Percentiles rank a stretch among this genome's conserved stretches.
Evolutionary conservation across 2,113 vertebrate species (phyloP).

Genomic region (Ageneiosus marmoratus): DNA sequence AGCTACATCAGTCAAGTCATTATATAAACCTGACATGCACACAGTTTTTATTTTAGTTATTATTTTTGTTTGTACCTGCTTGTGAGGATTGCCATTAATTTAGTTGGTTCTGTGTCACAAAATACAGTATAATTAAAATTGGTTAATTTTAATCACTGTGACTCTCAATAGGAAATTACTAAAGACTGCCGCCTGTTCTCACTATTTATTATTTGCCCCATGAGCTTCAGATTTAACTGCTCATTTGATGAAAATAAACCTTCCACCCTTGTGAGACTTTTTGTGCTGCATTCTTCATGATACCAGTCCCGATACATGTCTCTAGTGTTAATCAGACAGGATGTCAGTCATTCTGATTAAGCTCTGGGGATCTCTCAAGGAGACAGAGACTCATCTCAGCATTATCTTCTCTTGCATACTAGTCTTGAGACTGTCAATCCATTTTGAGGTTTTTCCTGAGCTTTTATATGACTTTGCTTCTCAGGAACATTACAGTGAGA

Average conservation of each 20-base stretch:
- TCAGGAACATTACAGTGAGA: not conserved
- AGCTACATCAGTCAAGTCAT: not conserved
- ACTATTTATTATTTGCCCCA: not conserved
- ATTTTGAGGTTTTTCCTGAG: not conserved
- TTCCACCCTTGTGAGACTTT: not conserved
- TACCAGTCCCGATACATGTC: not conserved
- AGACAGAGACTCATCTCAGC: constrained; percentile 22
- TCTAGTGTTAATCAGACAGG: constrained; percentile 22
- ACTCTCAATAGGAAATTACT: not conserved
- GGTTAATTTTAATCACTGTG: not conserved
- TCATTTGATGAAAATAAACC: not conserved
- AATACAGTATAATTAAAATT: not conserved
- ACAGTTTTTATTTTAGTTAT: not conserved
- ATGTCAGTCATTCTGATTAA: not conserved
- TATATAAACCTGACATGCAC: not conserved
- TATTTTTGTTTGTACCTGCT: not conserved
- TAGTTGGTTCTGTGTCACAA: not conserved
- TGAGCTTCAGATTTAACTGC: not conserved
- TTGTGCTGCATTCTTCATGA: not conserved
- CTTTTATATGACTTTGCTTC: not conserved
- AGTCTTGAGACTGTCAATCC: constrained; percentile 6
- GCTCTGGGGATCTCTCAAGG: not conserved
- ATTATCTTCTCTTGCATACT: not conserved
- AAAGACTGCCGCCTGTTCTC: not conserved
- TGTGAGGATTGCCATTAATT: not conserved